Evolutionary conservation across 2,113 vertebrate species (phyloP), one percentile per base, ranked within the genome.

Genomic region (Corvus hawaiiensis): DNA sequence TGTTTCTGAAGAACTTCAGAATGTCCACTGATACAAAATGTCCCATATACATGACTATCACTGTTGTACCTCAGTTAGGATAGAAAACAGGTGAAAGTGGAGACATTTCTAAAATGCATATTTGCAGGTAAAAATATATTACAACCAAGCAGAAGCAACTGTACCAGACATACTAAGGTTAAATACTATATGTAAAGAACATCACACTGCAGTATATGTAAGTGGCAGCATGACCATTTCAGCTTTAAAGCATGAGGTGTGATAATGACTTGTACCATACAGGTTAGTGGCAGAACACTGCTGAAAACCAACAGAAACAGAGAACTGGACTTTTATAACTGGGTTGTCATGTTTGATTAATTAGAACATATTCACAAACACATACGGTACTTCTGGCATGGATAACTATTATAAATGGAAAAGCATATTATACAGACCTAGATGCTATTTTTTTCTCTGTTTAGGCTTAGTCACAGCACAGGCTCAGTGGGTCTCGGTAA

Each of bases 11-110:
- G 7, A 89, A 8, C 16, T 59, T 87, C 39, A 61, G 24, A 90
- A 76, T 27, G 10, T n/a, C 22, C 11, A 49, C 12, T 49, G 24
- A 26, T 27, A 43, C 48, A 52, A 79, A 51, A 44, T 68, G 3
- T 32, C 14, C 1, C 0, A 7, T 52, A 39, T 3, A 43, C 4
- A 20, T 13, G 9, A 41, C 10, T 93, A 6, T 44, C 7, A 32
- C 16, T 28, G 8, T 30, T 69, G 6, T 22, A 76, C 6, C 12
- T 41, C 33, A 55, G 52, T 48, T 83, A 44, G 1, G 5, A 52
- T 0, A 35, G 28, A 78, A 91, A 81, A 69, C 2, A 11, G 5
- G 7, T 32, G 28, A 9, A 46, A 84, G 27, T 55, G 41, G 6
- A 80, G 26, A 24, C 3, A 28, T 48, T 67, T 67, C 27, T 44